Conservation (phyloP, 2,888 invertebrate genomes). For the Cosmia trapezina region DNA sequence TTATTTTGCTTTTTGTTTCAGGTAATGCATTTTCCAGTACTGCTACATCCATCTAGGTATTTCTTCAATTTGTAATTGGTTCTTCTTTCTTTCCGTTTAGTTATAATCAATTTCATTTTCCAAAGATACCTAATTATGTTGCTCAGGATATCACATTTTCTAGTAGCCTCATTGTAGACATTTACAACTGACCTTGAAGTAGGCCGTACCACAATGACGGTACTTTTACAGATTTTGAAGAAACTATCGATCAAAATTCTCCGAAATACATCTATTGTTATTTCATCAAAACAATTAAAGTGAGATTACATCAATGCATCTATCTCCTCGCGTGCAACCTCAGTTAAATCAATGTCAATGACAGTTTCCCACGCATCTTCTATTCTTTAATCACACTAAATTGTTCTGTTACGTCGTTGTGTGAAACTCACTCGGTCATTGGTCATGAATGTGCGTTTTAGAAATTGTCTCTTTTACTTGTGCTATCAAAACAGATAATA, state of each 20-base stretch:
- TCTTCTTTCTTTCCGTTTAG: background rate
- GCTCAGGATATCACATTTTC: background rate
- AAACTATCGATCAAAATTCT: background rate
- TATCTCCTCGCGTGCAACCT: constrained; percentile 51
- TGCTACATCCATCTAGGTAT: background rate
- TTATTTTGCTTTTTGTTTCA: constrained; percentile 35
- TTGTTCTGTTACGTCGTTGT: constrained; percentile 49
- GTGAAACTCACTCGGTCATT: constrained; percentile 57
- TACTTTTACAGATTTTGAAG: background rate
- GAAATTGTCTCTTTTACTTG: constrained; percentile 39
- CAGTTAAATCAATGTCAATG: constrained; percentile 59
- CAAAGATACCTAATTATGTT: background rate
- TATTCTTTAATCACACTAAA: constrained; percentile 51
- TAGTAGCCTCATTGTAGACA: background rate
- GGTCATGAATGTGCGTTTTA: constrained; percentile 39
- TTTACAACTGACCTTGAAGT: background rate
- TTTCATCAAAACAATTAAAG: constrained; percentile 37
- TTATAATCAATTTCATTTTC: background rate
- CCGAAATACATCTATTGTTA: constrained; percentile 4
- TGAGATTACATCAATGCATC: constrained; percentile 49
- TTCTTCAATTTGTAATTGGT: constrained; percentile 7
- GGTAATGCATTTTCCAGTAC: constrained; percentile 31
- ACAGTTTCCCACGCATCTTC: constrained; percentile 61
- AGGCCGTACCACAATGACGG: background rate
- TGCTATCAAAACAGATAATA: background rate